Evolutionary conservation across 1,140 invertebrate species (phyloP).

Genomic region (Physella acuta): DNA sequence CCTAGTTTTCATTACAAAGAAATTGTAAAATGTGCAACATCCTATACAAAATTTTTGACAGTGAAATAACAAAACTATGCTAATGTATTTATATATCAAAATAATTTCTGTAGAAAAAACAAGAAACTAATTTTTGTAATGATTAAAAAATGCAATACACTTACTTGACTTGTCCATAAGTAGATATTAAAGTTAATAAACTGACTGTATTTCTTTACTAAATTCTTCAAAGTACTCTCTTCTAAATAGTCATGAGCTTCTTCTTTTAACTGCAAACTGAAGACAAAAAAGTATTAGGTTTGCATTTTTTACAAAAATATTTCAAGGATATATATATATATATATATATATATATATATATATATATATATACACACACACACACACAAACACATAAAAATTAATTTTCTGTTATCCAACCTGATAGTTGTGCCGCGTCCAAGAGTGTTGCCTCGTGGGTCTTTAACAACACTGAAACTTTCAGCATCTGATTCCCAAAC

Average conservation of each 20-base stretch:
- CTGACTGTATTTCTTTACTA: slow-evolving; percentile 98
- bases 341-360: not conserved
- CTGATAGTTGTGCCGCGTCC: slow-evolving; percentile 82
- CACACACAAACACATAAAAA: not conserved
- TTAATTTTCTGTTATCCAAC: slow-evolving; percentile 37
- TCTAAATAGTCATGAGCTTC: slow-evolving; percentile 96
- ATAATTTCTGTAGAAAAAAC: not conserved
- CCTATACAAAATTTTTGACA: not conserved
- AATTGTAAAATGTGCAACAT: not conserved
- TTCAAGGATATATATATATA: not conserved
- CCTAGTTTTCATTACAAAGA: not conserved
- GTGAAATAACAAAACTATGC: not conserved
- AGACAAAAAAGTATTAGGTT: not conserved
- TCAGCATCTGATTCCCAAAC: slow-evolving; percentile 93
- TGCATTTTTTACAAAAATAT: not conserved
- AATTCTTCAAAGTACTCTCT: slow-evolving; percentile 81
- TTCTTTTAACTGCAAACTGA: slow-evolving; percentile 84
- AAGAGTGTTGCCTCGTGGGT: slow-evolving; percentile 90
- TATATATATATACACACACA: slow-evolving; percentile 1
- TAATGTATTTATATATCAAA: not conserved
- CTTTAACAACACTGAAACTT: slow-evolving; percentile 85
- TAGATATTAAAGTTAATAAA: slow-evolving; percentile 99
- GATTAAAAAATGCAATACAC: not conserved
- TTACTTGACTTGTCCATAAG: slow-evolving; percentile 86
- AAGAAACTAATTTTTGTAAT: not conserved